Evolutionary conservation across 1,140 invertebrate species (phyloP), one percentile per base, ranked within the genome.

Genomic region (Drosophila ercepeae): DNA sequence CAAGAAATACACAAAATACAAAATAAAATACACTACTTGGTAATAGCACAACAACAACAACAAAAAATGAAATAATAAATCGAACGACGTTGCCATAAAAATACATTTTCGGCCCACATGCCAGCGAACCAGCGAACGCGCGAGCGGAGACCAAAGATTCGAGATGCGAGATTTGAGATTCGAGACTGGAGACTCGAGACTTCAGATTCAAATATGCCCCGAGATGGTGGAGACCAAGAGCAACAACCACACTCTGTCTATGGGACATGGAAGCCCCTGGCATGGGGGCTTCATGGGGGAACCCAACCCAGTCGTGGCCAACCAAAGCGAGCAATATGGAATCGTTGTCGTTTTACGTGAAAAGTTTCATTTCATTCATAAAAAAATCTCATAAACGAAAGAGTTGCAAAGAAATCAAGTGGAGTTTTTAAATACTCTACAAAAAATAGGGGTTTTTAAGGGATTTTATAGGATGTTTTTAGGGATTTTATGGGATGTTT

Each of bases 81-180:
- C 58, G 46, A 76, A 75, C 78, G 78, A 83, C 72, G 76, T 76
- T 51, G 81, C 81, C 81, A 84, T 84, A 84, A 83, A 86, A 86
- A 86, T 86, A 86, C 81, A 86, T 84, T 81, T 73, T 76, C 81
- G 76, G 72, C 81, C 81, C 81, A 86, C 81, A 86, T 86, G 81
- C 67, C 48, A 70, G 54, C 53, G 36, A 18, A 48, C 48, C 51
- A 74, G 55, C 53, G 45, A 18, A 54, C 48, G 36, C 49, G 57
- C 58, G 54, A 65, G 36, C 78, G 74, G 82, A 75, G 84, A 76
- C 76, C 39, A 16, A 42, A 42, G 39, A 39, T 39, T 18, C 36
- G 13, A 39, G 34, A 36, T 36, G 4, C 34, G 2, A n/a, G 29
- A 13, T 74, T 70, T 73, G 67, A 86, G 75, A 88, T 86, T 77